phyloP scores from a whole-genome alignment of 2,113 vertebrate species.

The Desmodus rotundus region DNA sequence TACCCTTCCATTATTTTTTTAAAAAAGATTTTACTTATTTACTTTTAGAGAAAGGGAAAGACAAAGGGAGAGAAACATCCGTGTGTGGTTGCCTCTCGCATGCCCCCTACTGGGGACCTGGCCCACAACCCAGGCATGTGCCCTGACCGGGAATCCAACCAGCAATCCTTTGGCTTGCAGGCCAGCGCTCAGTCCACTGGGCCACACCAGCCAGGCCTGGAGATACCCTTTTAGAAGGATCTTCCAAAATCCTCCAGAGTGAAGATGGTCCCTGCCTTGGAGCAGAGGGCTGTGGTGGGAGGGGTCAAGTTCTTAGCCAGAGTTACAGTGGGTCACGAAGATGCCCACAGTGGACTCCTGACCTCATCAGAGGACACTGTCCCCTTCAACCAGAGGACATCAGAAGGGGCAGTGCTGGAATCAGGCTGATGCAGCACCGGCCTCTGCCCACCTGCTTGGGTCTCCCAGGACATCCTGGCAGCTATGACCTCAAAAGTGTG shows the following conservation, averaged over 20 bases:
- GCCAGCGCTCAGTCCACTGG: no score
- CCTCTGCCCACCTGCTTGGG: not conserved
- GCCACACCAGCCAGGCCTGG: not conserved
- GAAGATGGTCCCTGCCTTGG: not conserved
- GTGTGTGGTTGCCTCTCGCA: no score
- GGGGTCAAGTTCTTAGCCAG: not conserved
- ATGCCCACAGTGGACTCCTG: accelerated
- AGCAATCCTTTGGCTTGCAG: no score
- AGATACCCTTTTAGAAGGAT: not conserved
- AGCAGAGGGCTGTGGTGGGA: no score
- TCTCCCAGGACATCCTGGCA: accelerated
- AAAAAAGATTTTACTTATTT: no score
- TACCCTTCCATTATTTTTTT: not conserved
- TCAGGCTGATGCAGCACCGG: accelerated
- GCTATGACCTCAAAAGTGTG: not conserved
- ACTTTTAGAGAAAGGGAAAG: no score
- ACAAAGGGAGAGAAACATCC: no score
- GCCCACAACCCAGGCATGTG: no score
- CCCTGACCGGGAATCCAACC: no score
- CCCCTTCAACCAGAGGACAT: not conserved
- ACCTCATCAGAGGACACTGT: not conserved
- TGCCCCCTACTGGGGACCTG: no score
- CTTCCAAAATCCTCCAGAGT: not conserved
- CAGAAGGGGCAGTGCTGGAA: not conserved
- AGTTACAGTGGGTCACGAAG: accelerated